phyloP scores from a whole-genome alignment of 2,113 vertebrate genomes.

The Pterocles gutturalis region DNA sequence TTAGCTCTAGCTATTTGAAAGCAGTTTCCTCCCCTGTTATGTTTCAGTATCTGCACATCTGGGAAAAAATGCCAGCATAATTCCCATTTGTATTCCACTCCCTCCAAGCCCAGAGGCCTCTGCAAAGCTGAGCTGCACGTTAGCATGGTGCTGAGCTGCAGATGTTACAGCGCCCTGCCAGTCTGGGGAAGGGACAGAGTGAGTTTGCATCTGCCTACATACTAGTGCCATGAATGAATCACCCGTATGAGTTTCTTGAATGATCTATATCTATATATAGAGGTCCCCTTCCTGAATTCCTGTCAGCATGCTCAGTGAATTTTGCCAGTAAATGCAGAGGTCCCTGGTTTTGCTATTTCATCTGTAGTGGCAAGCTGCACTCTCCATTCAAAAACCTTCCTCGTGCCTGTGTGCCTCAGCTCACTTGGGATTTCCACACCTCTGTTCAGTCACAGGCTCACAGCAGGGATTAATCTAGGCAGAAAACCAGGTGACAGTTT shows the following conservation, averaged over 20 bases:
- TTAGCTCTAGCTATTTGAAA: background rate
- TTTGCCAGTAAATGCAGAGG: background rate
- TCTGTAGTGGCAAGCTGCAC: background rate
- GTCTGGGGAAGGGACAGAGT: background rate
- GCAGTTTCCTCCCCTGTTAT: background rate
- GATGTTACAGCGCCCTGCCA: accelerated
- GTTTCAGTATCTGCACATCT: background rate
- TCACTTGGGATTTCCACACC: background rate
- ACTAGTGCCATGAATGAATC: background rate
- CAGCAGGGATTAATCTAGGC: background rate
- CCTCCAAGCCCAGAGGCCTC: background rate
- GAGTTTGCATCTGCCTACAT: background rate
- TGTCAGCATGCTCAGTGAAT: background rate
- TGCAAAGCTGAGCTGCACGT: background rate
- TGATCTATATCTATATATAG: background rate
- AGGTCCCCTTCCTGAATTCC: background rate
- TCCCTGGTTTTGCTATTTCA: background rate
- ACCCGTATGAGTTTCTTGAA: background rate
- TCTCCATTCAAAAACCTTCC: background rate
- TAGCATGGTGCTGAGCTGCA: accelerated
- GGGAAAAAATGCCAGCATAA: background rate
- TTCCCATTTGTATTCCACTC: background rate
- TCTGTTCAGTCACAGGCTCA: background rate
- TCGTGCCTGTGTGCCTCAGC: background rate
- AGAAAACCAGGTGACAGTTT: background rate